These are phyloP conservation scores for Lasius platythorax DNA, from an alignment of 2,888 invertebrate genomes.

Conservation along the genomic window DNA sequence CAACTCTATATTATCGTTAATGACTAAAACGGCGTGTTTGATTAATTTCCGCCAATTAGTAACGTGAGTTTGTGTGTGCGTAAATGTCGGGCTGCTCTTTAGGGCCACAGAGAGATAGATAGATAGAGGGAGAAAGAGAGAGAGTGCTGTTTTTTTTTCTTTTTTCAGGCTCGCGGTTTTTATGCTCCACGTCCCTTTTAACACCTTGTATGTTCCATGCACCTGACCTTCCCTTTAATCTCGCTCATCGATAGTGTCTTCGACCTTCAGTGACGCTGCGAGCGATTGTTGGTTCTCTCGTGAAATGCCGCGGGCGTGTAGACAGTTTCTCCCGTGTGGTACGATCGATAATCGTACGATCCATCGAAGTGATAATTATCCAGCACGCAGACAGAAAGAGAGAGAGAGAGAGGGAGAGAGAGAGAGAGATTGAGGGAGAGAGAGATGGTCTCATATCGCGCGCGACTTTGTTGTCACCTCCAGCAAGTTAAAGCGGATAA, in stretches of 20 bases:
- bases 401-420: background rate
- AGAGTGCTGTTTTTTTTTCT: conserved; percentile 6
- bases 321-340: conserved; percentile 1
- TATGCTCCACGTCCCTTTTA: conserved; percentile 36
- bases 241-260: conserved; percentile 47
- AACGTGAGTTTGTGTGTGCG: background rate
- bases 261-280: conserved; percentile 40
- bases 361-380: conserved; percentile 45
- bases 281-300: conserved; percentile 20
- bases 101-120: background rate
- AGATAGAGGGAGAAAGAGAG: background rate
- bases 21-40: conserved; percentile 28
- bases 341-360: conserved; percentile 46
- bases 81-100: conserved; percentile 47
- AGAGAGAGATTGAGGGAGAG: background rate
- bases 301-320: conserved; percentile 37
- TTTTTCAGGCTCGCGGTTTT: conserved; percentile 11
- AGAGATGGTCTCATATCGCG: background rate
- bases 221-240: conserved; percentile 55
- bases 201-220: conserved; percentile 12
- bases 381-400: conserved; percentile 1
- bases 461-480: conserved; percentile 50
- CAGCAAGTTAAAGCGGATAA: conserved; percentile 47
- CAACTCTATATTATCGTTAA: background rate
- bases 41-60: conserved; percentile 51